Conservation (phyloP, 1,140 invertebrate species). For the Globodera rostochiensis region DNA sequence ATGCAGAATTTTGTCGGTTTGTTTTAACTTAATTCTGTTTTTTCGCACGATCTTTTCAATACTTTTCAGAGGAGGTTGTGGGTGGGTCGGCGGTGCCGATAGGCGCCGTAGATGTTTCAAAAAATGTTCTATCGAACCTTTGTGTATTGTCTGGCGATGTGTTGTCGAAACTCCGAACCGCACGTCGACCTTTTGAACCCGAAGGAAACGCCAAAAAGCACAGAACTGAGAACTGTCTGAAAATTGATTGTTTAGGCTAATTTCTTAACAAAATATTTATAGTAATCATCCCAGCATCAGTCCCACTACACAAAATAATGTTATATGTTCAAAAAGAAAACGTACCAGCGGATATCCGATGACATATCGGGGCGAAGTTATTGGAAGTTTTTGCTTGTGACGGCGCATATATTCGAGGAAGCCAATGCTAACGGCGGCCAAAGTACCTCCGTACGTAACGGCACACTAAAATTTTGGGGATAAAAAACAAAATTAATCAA, state of each 20-base stretch:
- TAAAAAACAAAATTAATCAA: no score
- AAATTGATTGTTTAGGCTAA: background rate
- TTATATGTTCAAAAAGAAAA: background rate
- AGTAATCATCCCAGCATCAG: no score
- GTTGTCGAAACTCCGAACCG: background rate
- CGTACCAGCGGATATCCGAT: background rate
- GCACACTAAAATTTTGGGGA: background rate
- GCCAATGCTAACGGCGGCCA: background rate
- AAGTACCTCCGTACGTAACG: background rate
- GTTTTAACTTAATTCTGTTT: no score
- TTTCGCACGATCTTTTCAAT: no score
- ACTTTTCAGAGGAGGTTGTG: no score
- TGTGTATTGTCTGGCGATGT: background rate
- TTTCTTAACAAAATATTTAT: no score
- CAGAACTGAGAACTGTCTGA: background rate
- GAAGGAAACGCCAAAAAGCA: background rate
- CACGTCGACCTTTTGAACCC: background rate
- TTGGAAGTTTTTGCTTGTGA: background rate
- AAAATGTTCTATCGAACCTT: background rate
- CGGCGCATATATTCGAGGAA: background rate
- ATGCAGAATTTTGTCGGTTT: no score
- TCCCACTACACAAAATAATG: no score
- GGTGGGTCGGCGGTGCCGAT: no score
- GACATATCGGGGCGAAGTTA: background rate
- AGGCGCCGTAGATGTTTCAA: no score